Conservation (phyloP, 2,797 vertebrate genomes). For the Gallinago nigripennis region DNA sequence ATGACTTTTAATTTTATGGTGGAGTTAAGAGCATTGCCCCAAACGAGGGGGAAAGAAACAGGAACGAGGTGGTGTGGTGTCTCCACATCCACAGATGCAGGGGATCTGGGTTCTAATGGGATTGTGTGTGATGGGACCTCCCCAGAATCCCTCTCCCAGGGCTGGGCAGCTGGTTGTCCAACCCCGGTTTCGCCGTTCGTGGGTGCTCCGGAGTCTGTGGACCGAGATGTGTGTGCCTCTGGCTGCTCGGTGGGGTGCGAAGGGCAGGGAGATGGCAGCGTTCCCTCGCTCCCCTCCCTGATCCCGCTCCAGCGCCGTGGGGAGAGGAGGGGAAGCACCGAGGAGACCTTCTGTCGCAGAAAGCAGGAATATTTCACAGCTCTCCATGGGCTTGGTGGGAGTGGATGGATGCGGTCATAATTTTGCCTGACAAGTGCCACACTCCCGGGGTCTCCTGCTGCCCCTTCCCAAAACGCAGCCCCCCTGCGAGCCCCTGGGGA, state of each 20-base stretch:
- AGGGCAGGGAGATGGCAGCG: accelerated
- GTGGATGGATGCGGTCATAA: background rate
- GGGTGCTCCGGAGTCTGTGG: background rate
- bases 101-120: background rate
- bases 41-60: background rate
- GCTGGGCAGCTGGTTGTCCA: background rate
- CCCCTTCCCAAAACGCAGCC: background rate
- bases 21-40: background rate
- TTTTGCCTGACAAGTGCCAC: background rate
- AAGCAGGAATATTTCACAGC: background rate
- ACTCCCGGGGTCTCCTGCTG: accelerated
- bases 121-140: accelerated
- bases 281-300: background rate
- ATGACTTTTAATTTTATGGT: constrained; percentile 22
- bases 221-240: accelerated
- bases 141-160: background rate
- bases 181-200: accelerated
- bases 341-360: background rate
- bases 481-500: accelerated
- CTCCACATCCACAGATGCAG: accelerated
- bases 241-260: background rate
- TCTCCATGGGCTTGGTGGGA: accelerated
- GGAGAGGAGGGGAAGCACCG: background rate
- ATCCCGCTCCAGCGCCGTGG: accelerated
- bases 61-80: accelerated